Evolutionary conservation across 2,797 vertebrate genomes (phyloP), one percentile per base, ranked within the genome.

Genomic region (Echiichthys vipera): DNA sequence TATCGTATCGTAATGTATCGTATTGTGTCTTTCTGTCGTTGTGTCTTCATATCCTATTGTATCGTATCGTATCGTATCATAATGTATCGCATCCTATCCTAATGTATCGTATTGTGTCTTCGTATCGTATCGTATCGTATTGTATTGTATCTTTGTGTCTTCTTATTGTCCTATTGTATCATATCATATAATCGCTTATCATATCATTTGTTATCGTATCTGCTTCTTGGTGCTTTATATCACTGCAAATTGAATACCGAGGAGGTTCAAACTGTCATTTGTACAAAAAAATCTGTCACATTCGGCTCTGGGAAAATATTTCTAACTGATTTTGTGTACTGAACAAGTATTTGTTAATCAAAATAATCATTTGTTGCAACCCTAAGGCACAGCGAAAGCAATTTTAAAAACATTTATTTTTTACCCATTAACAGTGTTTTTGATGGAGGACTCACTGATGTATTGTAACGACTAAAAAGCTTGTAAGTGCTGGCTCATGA

Each of bases 401-500:
- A 9, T 18, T 7, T 14, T 24, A 29, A 36, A 34, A 40, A 72
- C 36, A 67, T 32, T 4, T 12, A 11, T 25, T 46, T 78, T 27
- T 5, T 18, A 17, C 40, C 17, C 34, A n/a, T 46, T 39, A 37
- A 24, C 9, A 10, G 27, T 50, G n/a, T 24, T 71, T 71, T 22
- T 56, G 39, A 75, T 18, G 30, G 47, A 71, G 39, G 55, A 12
- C 22, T 40, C 46, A 27, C 47, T 42, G 0, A 12, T 18, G 27
- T 10, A 17, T 37, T 37, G 5, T 47, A 55, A 29, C 59, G 10
- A 32, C 40, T 69, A 61, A 30, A 72, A 49, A 27, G 59, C 54
- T 50, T 30, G 7, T n/a, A 50, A 73, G 43, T 79, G 84, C 78
- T 80, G 76, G 59, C 55, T 84, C 72, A 78, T 72, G 71, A 84